Base-by-base conservation (phyloP, 2,797 vertebrate genomes). In the Mycteria americana region DNA sequence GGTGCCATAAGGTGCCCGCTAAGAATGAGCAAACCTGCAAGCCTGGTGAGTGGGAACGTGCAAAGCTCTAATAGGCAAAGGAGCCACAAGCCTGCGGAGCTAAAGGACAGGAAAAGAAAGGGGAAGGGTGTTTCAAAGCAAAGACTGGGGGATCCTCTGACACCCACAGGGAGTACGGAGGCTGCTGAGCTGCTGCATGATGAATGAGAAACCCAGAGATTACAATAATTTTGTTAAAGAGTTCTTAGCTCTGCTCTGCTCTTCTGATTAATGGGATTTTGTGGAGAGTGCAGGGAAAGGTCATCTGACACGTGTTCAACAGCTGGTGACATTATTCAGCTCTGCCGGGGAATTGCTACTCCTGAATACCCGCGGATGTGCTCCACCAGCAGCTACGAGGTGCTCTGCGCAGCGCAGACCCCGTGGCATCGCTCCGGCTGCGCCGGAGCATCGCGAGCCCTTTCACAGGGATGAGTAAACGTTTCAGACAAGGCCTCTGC, bases 201-300 rank as follows among this genome's bases (percentile, higher is more conserved):
- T 92, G 83, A 89, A 92, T 86, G 90, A 88, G 91, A 94, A 92
- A 80, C 56, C 41, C 72, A 51, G 90, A 89, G 88, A 93, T 82
- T 93, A 92, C 89, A 93, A 95, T 94, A 93, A 95, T 94, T 97
- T 92, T 92, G 94, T 90, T 89, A 89, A 93, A 89, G 94, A 75
- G 84, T 76, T 94, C 92, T 87, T 89, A 75, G 84, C 97, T 88
- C 88, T 87, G 59, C 86, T 90, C 65, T 59, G 84, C 92, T 94
- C 81, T 90, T 70, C 88, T 95, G 96, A 97, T 95, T 95, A 96
- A 96, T 92, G 94, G 93, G 93, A 90, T 93, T 95, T 92, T 19
- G 10, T 72, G 68, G 72, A 15, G 88, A 94, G 96, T 84, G 90
- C 94, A 95, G 88, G 56, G 86, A 80, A 95, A 97, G 97, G 95